These are phyloP conservation scores for Danio choprae DNA, from an alignment of 2,797 vertebrate species.

Conservation along the genomic window DNA sequence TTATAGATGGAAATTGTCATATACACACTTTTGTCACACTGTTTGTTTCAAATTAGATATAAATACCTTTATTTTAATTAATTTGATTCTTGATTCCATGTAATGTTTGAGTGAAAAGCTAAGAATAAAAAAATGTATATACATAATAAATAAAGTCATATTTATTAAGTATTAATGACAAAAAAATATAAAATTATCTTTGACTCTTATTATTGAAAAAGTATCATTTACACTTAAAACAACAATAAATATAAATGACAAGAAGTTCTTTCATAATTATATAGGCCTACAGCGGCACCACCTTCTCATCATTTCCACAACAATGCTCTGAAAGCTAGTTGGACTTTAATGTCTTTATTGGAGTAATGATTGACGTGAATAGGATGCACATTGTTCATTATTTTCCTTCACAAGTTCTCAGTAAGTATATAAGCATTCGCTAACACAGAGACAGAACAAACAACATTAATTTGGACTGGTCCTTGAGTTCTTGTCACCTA, in stretches of 20 bases:
- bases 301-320: constrained; percentile 1
- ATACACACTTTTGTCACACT: too few relatives aligned
- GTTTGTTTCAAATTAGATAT: too few relatives aligned
- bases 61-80: too few relatives aligned
- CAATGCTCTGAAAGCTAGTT: neutral
- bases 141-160: too few relatives aligned
- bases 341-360: neutral
- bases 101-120: too few relatives aligned
- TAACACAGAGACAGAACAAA: neutral
- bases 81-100: too few relatives aligned
- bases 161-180: too few relatives aligned
- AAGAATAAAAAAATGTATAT: too few relatives aligned
- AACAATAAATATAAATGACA: neutral
- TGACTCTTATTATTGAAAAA: too few relatives aligned
- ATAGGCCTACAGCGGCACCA: neutral
- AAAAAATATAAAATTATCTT: too few relatives aligned
- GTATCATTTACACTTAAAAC: neutral
- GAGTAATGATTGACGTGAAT: neutral
- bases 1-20: too few relatives aligned
- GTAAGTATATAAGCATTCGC: neutral
- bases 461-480: neutral
- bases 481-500: neutral
- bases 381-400: constrained; percentile 8
- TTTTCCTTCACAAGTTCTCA: neutral
- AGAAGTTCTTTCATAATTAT: neutral